Evolutionary conservation across 2,797 vertebrate genomes (phyloP), one percentile per base, ranked within the genome.

Genomic region (Artibeus jamaicensis): DNA sequence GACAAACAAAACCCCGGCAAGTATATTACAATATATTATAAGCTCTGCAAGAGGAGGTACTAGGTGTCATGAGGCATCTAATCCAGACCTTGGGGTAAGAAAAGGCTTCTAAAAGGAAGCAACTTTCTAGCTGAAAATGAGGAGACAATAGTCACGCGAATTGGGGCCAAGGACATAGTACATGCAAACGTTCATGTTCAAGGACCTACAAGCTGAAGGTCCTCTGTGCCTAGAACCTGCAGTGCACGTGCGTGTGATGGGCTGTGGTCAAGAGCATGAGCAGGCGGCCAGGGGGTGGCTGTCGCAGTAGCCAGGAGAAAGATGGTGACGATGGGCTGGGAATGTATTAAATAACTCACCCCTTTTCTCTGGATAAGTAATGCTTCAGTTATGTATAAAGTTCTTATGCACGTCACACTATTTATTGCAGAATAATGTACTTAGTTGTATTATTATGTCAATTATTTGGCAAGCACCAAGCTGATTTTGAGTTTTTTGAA

Each of bases 401-500:
- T 71, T 57, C 19, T 73, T 57, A 50, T 5, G 50, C 22, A 39
- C 26, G 15, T 22, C 39, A 24, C 48, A 59, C 6, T 46, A 34
- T n/a, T 29, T 85, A 44, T 32, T 78, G 39, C 9, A 84, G 39
- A 87, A 50, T 91, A 67, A 85, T 29, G 59, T 68, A 73, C 39
- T 91, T 50, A 67, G 44, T 57, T 79, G 77, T 73, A 78, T 53
- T 74, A n/a, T 32, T 29, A 59, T 26, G n/a, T 46, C 59, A 76
- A 0, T 67, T 89, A 10, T 77, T 91, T 34, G 46, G 14, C 26
- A n/a, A 86, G 18, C 7, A 48, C 29, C 12, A 34, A 1, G 4
- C 37, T 50, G 14, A 18, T 50, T 93, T 93, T 83, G 34, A 57
- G 12, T 78, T 78, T 73, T 93, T 57, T n/a, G 34, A 95, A 74